A percentile compares a stretch with the other conserved stretches of the same genome.
Conservation (phyloP, 2,113 vertebrate genomes). For the Hippocampus comes region DNA sequence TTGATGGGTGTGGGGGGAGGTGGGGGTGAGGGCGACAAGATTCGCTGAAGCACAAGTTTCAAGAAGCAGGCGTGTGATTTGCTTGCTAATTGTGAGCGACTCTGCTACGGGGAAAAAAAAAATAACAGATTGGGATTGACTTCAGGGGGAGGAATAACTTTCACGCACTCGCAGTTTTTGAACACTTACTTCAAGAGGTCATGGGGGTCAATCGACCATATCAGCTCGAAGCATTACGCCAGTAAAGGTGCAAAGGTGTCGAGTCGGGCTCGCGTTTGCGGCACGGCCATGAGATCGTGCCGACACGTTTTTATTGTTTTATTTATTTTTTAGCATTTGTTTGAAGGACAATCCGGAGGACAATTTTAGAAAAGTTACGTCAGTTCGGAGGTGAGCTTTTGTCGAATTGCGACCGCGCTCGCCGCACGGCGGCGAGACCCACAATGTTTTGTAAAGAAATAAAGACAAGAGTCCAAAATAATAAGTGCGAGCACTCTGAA, state of each 20-base stretch:
- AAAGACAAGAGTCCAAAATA: not conserved
- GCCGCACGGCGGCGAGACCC: not conserved
- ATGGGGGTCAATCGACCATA: too few relatives aligned
- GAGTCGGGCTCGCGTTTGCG: too few relatives aligned
- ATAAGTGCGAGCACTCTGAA: slow-evolving; percentile 25
- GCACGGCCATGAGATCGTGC: too few relatives aligned
- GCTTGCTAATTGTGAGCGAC: not conserved
- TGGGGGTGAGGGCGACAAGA: not conserved
- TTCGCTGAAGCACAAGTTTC: too few relatives aligned
- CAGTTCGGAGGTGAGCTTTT: not conserved
- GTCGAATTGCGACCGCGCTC: too few relatives aligned
- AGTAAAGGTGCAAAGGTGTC: too few relatives aligned
- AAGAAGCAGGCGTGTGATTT: not conserved
- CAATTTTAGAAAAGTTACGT: too few relatives aligned
- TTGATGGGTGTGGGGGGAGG: not conserved
- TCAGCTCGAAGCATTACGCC: too few relatives aligned
- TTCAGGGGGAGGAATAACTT: not conserved
- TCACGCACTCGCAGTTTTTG: not conserved
- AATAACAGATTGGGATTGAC: not conserved
- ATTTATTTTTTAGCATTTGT: too few relatives aligned
- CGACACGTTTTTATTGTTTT: too few relatives aligned
- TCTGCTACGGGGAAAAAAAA: not conserved
- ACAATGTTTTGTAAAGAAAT: not conserved
- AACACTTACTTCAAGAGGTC: not conserved
- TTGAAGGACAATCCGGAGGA: too few relatives aligned